Evolutionary conservation across 1,140 invertebrate genomes (phyloP).

Genomic region (Aplysia californica): DNA sequence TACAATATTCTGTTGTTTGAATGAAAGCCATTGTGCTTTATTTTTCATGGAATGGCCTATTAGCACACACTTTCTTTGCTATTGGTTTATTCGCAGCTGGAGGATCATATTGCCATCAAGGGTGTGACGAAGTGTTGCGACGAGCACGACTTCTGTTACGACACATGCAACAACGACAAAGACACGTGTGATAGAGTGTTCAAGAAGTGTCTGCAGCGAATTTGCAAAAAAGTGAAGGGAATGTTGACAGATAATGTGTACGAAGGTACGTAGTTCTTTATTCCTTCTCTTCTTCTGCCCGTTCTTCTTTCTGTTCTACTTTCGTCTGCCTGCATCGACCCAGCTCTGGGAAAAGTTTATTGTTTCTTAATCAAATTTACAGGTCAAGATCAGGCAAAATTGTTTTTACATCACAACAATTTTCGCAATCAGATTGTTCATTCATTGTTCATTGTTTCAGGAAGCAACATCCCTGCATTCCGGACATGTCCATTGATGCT

Average conservation of each 20-base stretch:
- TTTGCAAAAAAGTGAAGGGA: slow-evolving; percentile 75
- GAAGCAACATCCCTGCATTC: too few species aligned
- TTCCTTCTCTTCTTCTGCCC: too few species aligned
- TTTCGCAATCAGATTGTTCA: background rate
- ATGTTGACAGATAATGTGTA: slow-evolving; percentile 23
- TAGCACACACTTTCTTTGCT: too few species aligned
- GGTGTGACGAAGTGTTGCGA: slow-evolving; percentile 86
- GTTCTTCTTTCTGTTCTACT: background rate
- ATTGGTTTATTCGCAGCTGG: slow-evolving; percentile 71
- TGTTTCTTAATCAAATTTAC: background rate
- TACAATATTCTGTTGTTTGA: too few species aligned
- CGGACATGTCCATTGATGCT: too few species aligned
- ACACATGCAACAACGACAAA: slow-evolving; percentile 86
- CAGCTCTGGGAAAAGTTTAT: background rate
- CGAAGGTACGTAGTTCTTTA: slow-evolving; percentile 20
- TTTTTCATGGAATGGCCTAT: too few species aligned
- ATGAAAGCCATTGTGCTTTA: too few species aligned
- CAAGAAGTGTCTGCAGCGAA: slow-evolving; percentile 84
- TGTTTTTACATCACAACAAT: background rate
- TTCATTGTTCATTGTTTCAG: too few species aligned
- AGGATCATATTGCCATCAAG: slow-evolving; percentile 79
- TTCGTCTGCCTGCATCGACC: background rate
- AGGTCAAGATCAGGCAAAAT: background rate
- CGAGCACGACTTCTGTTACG: slow-evolving; percentile 88
- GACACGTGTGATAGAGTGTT: slow-evolving; percentile 89